Conservation (phyloP, 2,888 invertebrate genomes). For the Plagodis pulveraria region DNA sequence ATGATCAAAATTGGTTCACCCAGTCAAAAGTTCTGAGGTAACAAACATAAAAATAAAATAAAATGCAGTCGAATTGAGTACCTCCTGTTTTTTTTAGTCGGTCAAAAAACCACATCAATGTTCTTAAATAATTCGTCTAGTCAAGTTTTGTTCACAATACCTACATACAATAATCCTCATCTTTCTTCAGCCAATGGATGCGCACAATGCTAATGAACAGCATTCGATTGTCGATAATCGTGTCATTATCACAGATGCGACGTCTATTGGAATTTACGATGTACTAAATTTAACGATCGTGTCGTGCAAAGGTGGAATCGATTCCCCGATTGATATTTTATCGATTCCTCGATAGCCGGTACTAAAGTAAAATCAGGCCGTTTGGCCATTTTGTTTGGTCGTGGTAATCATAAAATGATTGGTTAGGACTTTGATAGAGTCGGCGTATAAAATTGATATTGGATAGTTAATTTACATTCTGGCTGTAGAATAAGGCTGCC, state of each 20-base stretch:
- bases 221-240: constrained; percentile 56
- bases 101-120: no score
- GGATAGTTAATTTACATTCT: no score
- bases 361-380: constrained; percentile 23
- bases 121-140: no score
- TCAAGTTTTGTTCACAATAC: no score
- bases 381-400: constrained; percentile 3
- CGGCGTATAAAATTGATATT: no score
- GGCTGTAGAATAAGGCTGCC: no score
- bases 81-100: no score
- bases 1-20: no score
- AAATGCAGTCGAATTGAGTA: no score
- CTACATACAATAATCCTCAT: no score
- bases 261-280: constrained; percentile 70
- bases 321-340: constrained; percentile 63
- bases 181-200: constrained; percentile 19
- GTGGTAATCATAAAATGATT: constrained; percentile 15
- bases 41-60: no score
- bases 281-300: constrained; percentile 69
- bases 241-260: constrained; percentile 57
- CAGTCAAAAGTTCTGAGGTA: no score
- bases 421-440: background rate
- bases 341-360: constrained; percentile 32
- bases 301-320: constrained; percentile 61
- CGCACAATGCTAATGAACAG: constrained; percentile 49